These are phyloP conservation scores for Dendrolimus punctatus DNA, from an alignment of 1,140 invertebrate species.

Conservation along the genomic window DNA sequence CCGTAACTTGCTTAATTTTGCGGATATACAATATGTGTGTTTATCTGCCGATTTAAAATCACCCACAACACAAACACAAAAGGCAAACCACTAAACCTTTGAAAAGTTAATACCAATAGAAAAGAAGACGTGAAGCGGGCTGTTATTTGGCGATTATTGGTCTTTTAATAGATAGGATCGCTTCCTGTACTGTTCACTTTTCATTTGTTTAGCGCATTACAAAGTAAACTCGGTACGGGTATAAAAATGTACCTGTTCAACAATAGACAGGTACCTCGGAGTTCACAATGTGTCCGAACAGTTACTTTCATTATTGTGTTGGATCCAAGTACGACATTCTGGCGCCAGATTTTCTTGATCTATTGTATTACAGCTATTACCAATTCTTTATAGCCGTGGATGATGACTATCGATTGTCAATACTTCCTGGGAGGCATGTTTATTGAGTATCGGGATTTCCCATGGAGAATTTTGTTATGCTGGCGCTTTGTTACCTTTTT, in stretches of 20 bases:
- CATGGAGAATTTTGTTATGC: not conserved
- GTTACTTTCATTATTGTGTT: conserved; percentile 47
- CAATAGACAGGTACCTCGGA: conserved; percentile 44
- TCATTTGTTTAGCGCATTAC: conserved; percentile 32
- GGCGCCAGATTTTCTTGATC: conserved; percentile 47
- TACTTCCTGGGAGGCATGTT: conserved; percentile 23
- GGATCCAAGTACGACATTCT: conserved; percentile 33
- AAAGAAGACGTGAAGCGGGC: conserved; percentile 21
- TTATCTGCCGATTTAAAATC: too few species aligned
- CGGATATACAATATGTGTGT: too few species aligned
- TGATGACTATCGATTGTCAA: conserved; percentile 20
- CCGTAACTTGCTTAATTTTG: too few species aligned
- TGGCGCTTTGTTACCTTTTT: too few species aligned
- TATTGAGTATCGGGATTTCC: conserved; percentile 19
- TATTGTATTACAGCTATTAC: conserved; percentile 34
- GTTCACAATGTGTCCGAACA: conserved; percentile 33
- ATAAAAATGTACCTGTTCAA: conserved; percentile 41
- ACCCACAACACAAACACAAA: too few species aligned
- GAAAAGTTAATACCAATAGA: not conserved
- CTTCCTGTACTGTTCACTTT: conserved; percentile 48
- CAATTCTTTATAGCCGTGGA: conserved; percentile 17
- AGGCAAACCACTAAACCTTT: too few species aligned
- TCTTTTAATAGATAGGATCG: conserved; percentile 27
- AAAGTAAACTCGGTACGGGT: conserved; percentile 19
- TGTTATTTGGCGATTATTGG: conserved; percentile 42